phyloP scores from a whole-genome alignment of 2,113 vertebrate genomes.

The Tragelaphus imberbis region DNA sequence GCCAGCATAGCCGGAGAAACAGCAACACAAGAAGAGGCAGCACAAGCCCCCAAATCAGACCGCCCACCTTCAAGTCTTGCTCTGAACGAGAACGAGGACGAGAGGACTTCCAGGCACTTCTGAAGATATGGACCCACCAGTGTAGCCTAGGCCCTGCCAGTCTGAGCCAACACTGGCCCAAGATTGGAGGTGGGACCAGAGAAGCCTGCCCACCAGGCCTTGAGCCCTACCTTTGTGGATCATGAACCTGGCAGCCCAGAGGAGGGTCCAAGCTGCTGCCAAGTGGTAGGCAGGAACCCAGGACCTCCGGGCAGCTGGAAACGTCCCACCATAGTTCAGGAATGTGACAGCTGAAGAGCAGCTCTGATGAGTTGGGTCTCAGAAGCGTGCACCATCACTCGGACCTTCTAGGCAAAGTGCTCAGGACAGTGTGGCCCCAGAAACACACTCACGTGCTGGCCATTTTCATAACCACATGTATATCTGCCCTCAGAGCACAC shows the following conservation, averaged over 20 bases:
- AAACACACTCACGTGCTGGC: rapidly evolving
- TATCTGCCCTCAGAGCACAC: background rate
- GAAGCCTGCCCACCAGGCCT: background rate
- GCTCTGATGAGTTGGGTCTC: background rate
- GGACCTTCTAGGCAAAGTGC: background rate
- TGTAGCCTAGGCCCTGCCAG: background rate
- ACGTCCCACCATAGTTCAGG: background rate
- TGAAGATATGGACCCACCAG: background rate
- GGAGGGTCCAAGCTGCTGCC: background rate
- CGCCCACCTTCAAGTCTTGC: background rate
- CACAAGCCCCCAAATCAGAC: background rate
- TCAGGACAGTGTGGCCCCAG: background rate
- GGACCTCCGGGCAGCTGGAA: background rate
- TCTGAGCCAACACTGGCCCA: background rate
- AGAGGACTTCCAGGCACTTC: background rate
- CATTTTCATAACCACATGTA: background rate
- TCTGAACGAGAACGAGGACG: background rate
- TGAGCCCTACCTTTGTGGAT: background rate
- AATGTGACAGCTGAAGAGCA: background rate
- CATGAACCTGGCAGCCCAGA: background rate
- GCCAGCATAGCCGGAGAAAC: background rate
- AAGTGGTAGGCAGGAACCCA: background rate
- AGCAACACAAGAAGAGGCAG: background rate
- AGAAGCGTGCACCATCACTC: background rate
- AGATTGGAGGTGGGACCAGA: background rate